phyloP scores from a whole-genome alignment of 1,140 invertebrate species.

The Anastatus disparis region DNA sequence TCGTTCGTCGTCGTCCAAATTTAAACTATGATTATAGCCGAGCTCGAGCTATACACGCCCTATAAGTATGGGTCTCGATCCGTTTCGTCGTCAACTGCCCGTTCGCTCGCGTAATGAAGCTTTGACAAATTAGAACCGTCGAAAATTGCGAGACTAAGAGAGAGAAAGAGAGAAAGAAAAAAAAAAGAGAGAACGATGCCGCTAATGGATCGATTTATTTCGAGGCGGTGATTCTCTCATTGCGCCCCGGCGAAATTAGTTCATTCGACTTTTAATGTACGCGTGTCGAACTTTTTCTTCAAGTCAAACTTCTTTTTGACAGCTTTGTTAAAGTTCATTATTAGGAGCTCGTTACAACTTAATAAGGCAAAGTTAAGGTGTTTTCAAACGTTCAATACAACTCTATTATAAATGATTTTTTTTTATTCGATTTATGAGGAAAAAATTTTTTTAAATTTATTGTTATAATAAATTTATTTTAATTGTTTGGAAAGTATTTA shows the following conservation, averaged over 20 bases:
- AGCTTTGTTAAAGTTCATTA: neutral
- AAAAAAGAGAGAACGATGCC: constrained; percentile 36
- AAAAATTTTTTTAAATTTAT: too few relatives aligned
- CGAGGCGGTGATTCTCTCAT: neutral
- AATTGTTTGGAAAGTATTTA: too few relatives aligned
- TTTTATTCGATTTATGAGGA: too few relatives aligned
- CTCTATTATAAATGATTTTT: too few relatives aligned
- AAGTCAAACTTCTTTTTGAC: too few relatives aligned
- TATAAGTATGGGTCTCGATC: constrained; percentile 66
- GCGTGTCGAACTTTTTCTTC: too few relatives aligned
- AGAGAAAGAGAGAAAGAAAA: constrained; percentile 34
- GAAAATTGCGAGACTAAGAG: constrained; percentile 60
- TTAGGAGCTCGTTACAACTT: too few relatives aligned
- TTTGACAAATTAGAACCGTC: constrained; percentile 66
- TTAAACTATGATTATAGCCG: constrained; percentile 68
- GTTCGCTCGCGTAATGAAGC: constrained; percentile 60
- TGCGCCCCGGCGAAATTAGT: constrained; percentile 12
- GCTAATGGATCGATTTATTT: constrained; percentile 54
- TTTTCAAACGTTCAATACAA: too few relatives aligned
- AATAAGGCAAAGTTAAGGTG: too few relatives aligned
- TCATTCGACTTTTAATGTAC: too few relatives aligned
- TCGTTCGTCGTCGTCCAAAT: constrained; percentile 54
- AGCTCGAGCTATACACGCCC: constrained; percentile 52
- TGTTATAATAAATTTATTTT: too few relatives aligned
- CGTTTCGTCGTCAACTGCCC: constrained; percentile 43